A percentile compares a stretch with the other conserved stretches of the same genome.
Evolutionary conservation across 2,113 vertebrate genomes (phyloP).

Genomic region (Patagioenas fasciata): DNA sequence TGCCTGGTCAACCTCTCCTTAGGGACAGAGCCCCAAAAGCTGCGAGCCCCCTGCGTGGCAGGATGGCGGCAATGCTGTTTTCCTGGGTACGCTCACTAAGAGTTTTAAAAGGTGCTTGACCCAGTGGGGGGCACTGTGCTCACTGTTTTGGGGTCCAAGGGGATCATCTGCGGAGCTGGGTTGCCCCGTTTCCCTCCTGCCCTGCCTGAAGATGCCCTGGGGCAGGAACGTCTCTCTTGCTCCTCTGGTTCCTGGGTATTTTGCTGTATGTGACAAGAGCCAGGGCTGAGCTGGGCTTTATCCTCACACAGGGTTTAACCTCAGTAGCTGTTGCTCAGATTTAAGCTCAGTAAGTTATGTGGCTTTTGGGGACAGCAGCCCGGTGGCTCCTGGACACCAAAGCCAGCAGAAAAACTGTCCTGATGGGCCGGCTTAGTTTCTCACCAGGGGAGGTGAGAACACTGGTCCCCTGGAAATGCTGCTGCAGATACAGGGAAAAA

Average conservation of each 20-base stretch:
- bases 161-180: too few species aligned
- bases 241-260: neutral
- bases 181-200: neutral
- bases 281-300: neutral
- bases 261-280: neutral
- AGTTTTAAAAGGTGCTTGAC: neutral
- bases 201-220: neutral
- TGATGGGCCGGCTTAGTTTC: neutral
- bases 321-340: too few species aligned
- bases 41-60: too few species aligned
- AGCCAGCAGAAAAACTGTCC: neutral
- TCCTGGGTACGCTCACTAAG: neutral
- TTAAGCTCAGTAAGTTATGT: rapidly evolving
- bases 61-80: too few species aligned
- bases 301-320: neutral
- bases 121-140: neutral
- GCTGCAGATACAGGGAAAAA: neutral
- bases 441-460: neutral
- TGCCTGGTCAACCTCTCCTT: too few species aligned
- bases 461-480: rapidly evolving
- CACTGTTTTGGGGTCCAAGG: neutral
- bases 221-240: neutral
- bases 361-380: neutral
- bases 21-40: too few species aligned
- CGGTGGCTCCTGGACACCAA: rapidly evolving